These are phyloP conservation scores for Phoxinus phoxinus DNA, from an alignment of 2,113 vertebrate genomes.

Conservation along the genomic window DNA sequence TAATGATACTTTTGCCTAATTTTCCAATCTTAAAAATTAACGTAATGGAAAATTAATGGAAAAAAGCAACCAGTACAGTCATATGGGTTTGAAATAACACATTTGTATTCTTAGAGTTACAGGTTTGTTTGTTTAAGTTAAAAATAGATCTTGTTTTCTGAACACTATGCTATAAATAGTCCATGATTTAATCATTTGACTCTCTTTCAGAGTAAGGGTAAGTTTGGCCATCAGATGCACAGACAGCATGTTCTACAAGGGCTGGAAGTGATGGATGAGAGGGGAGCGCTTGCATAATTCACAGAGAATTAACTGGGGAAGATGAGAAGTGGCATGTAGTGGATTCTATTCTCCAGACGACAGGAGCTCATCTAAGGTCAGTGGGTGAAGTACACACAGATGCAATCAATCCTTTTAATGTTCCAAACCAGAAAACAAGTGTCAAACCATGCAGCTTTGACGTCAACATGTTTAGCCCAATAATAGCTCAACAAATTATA, in stretches of 20 bases:
- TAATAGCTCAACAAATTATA: neutral
- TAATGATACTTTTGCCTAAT: neutral
- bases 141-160: too few relatives aligned
- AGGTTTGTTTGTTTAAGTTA: too few relatives aligned
- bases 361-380: constrained; percentile 43
- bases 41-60: neutral
- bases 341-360: constrained; percentile 4
- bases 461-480: neutral
- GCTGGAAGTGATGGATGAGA: neutral
- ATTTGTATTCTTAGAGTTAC: neutral
- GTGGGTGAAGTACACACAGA: constrained; percentile 39
- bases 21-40: neutral
- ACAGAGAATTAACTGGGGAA: constrained; percentile 11
- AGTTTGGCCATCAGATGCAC: neutral
- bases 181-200: constrained; percentile 1
- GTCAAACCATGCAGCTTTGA: neutral
- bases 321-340: neutral
- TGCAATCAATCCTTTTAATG: neutral
- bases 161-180: neutral
- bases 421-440: neutral
- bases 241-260: neutral
- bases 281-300: constrained; percentile 44
- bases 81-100: neutral
- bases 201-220: neutral
- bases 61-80: neutral